These are phyloP conservation scores for Sceloporus undulatus DNA, from an alignment of 2,113 vertebrate genomes.

Conservation along the genomic window DNA sequence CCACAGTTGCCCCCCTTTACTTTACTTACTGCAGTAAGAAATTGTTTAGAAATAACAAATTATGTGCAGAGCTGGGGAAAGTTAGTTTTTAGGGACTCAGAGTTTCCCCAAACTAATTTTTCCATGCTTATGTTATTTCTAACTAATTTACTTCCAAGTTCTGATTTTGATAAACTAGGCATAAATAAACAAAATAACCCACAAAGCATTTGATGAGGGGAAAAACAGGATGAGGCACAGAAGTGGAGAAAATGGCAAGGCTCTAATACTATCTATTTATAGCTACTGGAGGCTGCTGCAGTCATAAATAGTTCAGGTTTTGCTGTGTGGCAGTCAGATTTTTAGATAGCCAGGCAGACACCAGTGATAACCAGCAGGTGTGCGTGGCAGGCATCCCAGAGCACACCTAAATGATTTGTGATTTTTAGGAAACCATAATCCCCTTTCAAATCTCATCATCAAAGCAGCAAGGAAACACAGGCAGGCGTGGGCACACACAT, in stretches of 20 bases:
- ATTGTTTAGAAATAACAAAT: too few species aligned
- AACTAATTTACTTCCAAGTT: neutral
- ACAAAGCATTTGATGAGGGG: neutral
- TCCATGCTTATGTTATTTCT: too few species aligned
- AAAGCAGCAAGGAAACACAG: conserved; percentile 40
- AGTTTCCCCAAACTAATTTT: too few species aligned
- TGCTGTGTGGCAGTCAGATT: conserved; percentile 35
- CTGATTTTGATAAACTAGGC: conserved; percentile 46
- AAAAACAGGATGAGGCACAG: conserved; percentile 15
- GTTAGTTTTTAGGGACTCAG: too few species aligned
- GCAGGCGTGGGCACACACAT: neutral
- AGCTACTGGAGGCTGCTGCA: conserved; percentile 11
- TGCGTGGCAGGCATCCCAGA: conserved; percentile 50
- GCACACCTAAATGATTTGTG: conserved; percentile 57
- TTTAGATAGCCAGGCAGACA: conserved; percentile 55
- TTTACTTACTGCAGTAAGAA: too few species aligned
- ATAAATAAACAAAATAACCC: neutral
- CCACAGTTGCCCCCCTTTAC: too few species aligned
- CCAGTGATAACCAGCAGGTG: conserved; percentile 50
- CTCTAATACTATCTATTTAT: conserved; percentile 31
- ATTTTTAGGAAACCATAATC: conserved; percentile 67
- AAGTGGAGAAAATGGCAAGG: conserved; percentile 48
- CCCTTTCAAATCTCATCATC: conserved; percentile 59
- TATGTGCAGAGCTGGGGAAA: too few species aligned
- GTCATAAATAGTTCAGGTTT: conserved; percentile 54